Evolutionary conservation across 2,113 vertebrate genomes (phyloP), one percentile per base, ranked within the genome.

Genomic region (Catagonus wagneri): DNA sequence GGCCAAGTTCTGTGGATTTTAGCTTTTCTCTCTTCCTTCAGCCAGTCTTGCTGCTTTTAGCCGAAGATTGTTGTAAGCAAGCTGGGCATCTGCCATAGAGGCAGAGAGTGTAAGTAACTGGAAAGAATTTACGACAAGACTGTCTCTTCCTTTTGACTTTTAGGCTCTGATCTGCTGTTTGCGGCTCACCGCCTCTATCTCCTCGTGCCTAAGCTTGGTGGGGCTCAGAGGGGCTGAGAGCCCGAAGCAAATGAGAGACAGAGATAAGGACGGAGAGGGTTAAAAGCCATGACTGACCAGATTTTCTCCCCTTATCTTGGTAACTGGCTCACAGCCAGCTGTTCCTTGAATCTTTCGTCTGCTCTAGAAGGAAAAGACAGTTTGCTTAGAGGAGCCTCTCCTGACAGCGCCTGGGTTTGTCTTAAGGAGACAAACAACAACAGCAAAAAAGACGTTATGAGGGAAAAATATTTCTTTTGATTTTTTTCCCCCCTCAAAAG

Each of bases 221-320:
- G 78, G 83, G 68, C 91, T 93, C 81, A 81, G 81, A 74, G 69
- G 66, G 66, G 50, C 76, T 29, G 50, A 85, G 93, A 93, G 6
- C 15, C 63, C 54, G 29, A 2, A 69, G 78, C 89, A 93, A 94
- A 79, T 60, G 50, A 86, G 20, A 65, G 54, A 76, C 20, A 83
- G 34, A 94, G 58, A 66, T 74, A 90, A 95, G 63, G 72, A 91
- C 44, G 20, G 34, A 97, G 63, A 94, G n/a, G 56, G 92, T 97
- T 92, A 81, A 92, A 93, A 96, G 52, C 36, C 90, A 58, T 25
- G 22, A 71, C 50, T 93, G 94, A 61, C 93, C 81, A 85, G 85
- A 78, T 72, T 97, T 96, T 92, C 71, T 96, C 76, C 78, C 72
- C 93, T 97, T 94, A 93, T 94, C 84, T 93, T 85, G 68, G 72